Base-by-base conservation (phyloP, 2,888 invertebrate genomes). In the Ophion ellenae region DNA sequence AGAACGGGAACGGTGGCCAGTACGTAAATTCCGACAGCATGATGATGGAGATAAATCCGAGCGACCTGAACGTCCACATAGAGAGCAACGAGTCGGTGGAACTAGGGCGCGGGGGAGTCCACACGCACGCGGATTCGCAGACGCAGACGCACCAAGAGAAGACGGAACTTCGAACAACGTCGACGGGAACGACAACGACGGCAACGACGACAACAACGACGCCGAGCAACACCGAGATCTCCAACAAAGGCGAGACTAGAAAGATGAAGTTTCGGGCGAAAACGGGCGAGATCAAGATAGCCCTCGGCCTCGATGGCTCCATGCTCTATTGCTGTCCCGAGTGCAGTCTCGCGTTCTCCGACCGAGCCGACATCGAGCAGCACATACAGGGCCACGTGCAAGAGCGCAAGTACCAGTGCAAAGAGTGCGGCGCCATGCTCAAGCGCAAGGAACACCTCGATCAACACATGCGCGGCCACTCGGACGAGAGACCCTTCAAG, bases 371-470 rank as follows among this genome's bases (percentile, higher is more conserved):
- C 81, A 92, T 95, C 36, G 94, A 95, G 47, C 94, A 94, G 47
- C 95, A 95, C 86, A 91, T 94, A 85, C 94, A 93, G 83, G 90
- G 90, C 69, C 94, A 94, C 76, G 91, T 94, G 85, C 93, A 93
- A 89, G 95, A 95, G 85, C 92, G 95, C 67, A 94, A 95, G 83
- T 95, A 95, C 85, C 94, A 95, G 66, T 95, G 95, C 85, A 95
- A 94, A 83, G 94, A 94, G 84, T 95, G 95, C 83, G 95, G 95
- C 2, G 95, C 95, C 6, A 95, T 95, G 90, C 90, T 95, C n/a
- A 95, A 95, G 86, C 91, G 95, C 11, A 95, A 95, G 85, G 95
- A 95, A 83, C 95, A 95, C 83, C 88, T 95, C 17, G 95, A 95
- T 87, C 94, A 95, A 64, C 95, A 95, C 79, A 94, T 94, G 93